Evolutionary conservation across 2,888 invertebrate genomes (phyloP), one percentile per base, ranked within the genome.

Genomic region (Schizotus pectinicornis): DNA sequence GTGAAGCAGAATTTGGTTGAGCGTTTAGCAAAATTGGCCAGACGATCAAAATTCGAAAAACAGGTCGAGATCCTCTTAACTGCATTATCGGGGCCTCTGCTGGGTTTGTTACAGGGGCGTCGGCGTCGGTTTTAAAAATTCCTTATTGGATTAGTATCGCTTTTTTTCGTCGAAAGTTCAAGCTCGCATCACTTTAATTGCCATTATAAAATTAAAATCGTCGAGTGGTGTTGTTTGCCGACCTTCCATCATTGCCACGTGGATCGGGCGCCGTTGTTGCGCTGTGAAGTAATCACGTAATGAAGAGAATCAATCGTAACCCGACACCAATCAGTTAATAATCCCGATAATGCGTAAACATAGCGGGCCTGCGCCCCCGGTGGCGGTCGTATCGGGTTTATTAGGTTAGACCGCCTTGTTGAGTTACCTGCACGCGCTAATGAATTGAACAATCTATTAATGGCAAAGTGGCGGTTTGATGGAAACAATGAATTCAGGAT

Each of bases 311-410:
- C 73, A 73, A 74, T 74, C 69, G 75, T 73, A 76, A 76, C 72
- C 71, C 67, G 73, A 75, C 72, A 74, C 76, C 75, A 75, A 76
- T 76, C 76, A 75, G 76, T 75, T 76, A 75, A 74, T 75, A 76
- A 75, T 74, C 73, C 73, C 67, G 73, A 72, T 72, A 74, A 73
- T 69, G 69, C 69, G 70, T 70, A 72, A 74, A 72, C 71, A 70
- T 59, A 64, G 58, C 61, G 61, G 63, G 59, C 67, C 61, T 64
- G 63, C 56, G 51, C 56, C 61, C 63, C 59, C 5, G 22, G 22
- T 22, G 22, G 22, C 12, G 38, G 12, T 7, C 46, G 53, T 54
- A 54, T 68, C 68, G 63, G 65, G 66, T 71, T 73, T 72, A 72
- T 73, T 73, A 72, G 69, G 67, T 73, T 69, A 67, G 64, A 60